Conservation (phyloP, 2,113 vertebrate genomes). For the Sinocyclocheilus maitianheensis region DNA sequence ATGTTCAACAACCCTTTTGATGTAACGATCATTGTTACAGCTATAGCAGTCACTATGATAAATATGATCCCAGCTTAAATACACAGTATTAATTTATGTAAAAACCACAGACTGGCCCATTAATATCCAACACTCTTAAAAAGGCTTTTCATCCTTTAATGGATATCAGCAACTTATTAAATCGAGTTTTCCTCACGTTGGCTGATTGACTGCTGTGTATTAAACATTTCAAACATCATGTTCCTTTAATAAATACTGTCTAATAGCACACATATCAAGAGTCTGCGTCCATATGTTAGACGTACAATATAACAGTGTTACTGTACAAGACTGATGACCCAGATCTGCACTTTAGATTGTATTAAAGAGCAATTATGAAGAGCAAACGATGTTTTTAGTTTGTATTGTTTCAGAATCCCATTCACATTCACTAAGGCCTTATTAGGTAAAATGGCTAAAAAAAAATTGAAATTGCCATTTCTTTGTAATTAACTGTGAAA, state of each 20-base stretch:
- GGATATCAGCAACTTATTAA: conserved; percentile 38
- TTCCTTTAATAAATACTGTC: too few relatives aligned
- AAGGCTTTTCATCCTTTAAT: conserved; percentile 61
- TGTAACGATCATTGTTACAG: conserved; percentile 1
- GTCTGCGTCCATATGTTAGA: too few relatives aligned
- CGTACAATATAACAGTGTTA: too few relatives aligned
- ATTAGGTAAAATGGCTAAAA: neutral
- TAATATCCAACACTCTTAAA: conserved; percentile 44
- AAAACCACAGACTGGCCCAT: conserved; percentile 35
- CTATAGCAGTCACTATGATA: conserved; percentile 28
- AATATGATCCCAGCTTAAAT: neutral
- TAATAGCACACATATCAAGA: too few relatives aligned
- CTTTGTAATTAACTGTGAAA: too few relatives aligned
- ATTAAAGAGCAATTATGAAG: neutral
- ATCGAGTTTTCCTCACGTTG: neutral
- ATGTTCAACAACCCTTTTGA: neutral
- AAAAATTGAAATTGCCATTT: too few relatives aligned
- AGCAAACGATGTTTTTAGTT: neutral
- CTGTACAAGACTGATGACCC: neutral
- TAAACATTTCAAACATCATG: too few relatives aligned
- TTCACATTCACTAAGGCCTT: neutral
- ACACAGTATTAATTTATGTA: neutral
- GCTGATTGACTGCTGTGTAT: too few relatives aligned
- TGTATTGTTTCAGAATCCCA: neutral
- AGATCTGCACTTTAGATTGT: neutral